Conservation (phyloP, 2,113 vertebrate genomes). For the Acinonyx jubatus region DNA sequence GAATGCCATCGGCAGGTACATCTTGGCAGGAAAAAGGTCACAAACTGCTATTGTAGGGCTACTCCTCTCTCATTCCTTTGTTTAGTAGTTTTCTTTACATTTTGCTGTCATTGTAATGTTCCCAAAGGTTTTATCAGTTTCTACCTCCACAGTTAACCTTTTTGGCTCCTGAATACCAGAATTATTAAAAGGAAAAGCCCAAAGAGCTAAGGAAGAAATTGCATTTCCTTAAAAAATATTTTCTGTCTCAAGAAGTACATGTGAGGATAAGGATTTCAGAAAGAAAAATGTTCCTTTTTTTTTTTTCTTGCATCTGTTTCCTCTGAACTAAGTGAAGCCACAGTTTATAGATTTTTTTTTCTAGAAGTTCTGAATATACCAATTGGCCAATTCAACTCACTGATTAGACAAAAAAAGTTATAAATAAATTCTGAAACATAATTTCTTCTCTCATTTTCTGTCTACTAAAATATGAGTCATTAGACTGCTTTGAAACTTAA, state of each 20-base stretch:
- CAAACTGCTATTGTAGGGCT: neutral
- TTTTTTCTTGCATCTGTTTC: constrained; percentile 57
- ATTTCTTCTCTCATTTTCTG: constrained; percentile 72
- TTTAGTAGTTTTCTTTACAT: neutral
- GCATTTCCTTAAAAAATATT: constrained; percentile 41
- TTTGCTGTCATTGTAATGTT: neutral
- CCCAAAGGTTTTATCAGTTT: neutral
- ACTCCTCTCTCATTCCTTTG: neutral
- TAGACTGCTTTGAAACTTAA: constrained; percentile 73
- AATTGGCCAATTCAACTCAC: constrained; percentile 59
- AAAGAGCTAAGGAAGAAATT: constrained; percentile 19
- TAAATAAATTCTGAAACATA: constrained; percentile 73
- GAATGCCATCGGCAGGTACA: neutral
- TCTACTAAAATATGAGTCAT: constrained; percentile 75
- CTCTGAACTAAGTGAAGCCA: constrained; percentile 64
- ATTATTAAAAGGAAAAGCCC: constrained; percentile 25
- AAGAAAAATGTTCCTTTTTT: constrained; percentile 51
- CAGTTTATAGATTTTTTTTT: constrained; percentile 59
- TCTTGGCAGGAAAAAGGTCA: neutral
- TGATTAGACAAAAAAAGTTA: constrained; percentile 70
- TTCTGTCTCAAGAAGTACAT: constrained; percentile 32
- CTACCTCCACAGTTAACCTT: neutral
- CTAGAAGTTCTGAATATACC: constrained; percentile 69
- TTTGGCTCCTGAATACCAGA: neutral
- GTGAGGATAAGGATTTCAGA: constrained; percentile 45